A percentile compares a stretch with the other conserved stretches of the same genome.
Conservation (phyloP, 1,140 invertebrate genomes). For the Theocolax elegans region DNA sequence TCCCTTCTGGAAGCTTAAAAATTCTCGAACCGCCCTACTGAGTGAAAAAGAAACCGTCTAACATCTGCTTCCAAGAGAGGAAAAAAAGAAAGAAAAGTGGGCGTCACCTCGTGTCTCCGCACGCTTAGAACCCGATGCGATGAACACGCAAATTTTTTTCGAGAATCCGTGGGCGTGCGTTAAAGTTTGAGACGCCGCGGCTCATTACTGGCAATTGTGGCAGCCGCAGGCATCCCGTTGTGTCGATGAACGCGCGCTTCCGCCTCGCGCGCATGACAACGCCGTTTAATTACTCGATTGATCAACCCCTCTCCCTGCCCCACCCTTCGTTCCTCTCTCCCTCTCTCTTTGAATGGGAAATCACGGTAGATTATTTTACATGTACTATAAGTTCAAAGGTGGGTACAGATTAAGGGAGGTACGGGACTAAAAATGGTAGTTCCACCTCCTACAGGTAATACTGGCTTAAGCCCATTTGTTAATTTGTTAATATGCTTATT, state of each 20-base stretch:
- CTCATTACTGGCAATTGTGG: constrained; percentile 67
- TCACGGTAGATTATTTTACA: too few species aligned
- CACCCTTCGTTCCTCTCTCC: constrained; percentile 21
- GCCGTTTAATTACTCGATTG: constrained; percentile 66
- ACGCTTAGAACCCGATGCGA: constrained; percentile 9
- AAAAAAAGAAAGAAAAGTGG: neutral
- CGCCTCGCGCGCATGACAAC: constrained; percentile 56
- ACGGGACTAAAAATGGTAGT: too few species aligned
- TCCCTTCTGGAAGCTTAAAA: too few species aligned
- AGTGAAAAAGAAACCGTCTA: too few species aligned
- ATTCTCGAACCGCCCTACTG: too few species aligned
- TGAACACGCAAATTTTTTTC: constrained; percentile 55
- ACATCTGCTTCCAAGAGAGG: constrained; percentile 1
- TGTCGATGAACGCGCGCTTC: constrained; percentile 29
- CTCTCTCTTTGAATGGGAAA: too few species aligned
- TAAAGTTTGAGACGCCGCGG: constrained; percentile 24
- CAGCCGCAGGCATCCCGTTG: constrained; percentile 56
- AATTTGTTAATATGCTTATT: too few species aligned
- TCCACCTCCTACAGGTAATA: too few species aligned
- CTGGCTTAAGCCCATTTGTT: too few species aligned
- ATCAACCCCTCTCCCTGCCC: constrained; percentile 48
- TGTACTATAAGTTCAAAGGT: too few species aligned
- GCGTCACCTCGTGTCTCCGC: constrained; percentile 29
- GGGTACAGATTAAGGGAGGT: too few species aligned
- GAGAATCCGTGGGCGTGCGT: too few species aligned